Evolutionary conservation across 2,888 invertebrate species (phyloP).

Genomic region (Lamproptera curius): DNA sequence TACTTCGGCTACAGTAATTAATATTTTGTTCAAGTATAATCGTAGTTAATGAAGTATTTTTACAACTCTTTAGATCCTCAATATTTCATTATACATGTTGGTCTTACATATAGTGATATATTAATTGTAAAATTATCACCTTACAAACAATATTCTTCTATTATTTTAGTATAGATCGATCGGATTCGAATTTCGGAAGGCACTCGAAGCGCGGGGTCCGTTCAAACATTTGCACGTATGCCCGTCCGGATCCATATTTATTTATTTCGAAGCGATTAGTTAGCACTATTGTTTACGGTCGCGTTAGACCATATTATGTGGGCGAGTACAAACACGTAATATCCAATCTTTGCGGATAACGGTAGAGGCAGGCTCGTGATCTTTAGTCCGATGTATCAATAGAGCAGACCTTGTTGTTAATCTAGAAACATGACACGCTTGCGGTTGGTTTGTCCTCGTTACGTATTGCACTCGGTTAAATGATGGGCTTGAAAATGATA

Average conservation of each 20-base stretch:
- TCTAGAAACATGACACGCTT: slow-evolving; percentile 26
- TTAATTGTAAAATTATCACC: too few species aligned
- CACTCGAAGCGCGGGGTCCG: not conserved
- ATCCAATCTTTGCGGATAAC: slow-evolving; percentile 29
- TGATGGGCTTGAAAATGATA: slow-evolving; percentile 9
- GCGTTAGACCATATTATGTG: not conserved
- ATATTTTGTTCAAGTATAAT: too few species aligned
- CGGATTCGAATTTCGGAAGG: not conserved
- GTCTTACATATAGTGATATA: too few species aligned
- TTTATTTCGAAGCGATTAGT: not conserved
- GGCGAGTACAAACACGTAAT: slow-evolving; percentile 26
- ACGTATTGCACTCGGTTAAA: slow-evolving; percentile 1
- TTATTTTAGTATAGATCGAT: too few species aligned
- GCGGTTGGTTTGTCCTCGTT: slow-evolving; percentile 21
- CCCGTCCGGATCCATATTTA: not conserved
- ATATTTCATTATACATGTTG: too few species aligned
- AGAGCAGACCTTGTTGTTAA: slow-evolving; percentile 30
- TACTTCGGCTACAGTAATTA: too few species aligned
- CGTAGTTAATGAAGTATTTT: too few species aligned
- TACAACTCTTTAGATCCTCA: too few species aligned
- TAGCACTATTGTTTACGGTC: too few species aligned
- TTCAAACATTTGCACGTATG: not conserved
- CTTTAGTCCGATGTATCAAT: slow-evolving; percentile 34
- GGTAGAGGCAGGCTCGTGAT: slow-evolving; percentile 15
- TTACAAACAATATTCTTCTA: too few species aligned